Base-by-base conservation (phyloP, 1,140 invertebrate genomes). In the Rhyacophila brunnea region DNA sequence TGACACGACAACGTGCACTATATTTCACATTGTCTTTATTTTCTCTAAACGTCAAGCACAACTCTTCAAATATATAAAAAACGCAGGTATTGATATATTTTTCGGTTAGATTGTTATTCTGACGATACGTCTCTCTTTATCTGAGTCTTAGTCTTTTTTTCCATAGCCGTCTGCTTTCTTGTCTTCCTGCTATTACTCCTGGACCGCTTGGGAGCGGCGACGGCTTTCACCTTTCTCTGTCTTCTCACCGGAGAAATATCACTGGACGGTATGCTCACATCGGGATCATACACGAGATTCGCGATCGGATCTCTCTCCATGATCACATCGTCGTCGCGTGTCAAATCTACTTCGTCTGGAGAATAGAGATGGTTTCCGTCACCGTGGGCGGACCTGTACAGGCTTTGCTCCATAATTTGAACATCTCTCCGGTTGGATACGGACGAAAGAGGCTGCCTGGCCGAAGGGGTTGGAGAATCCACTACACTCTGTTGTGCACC, bases 391-490 rank as follows among this genome's bases (percentile, higher is more conserved):
- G 14, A 23, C 38, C 18, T n/a, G 15, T 59, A 52, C 19, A 18
- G 14, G 28, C 0, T 11, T 4, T 28, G 32, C 15, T 58, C 20
- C 7, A 50, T 11, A 34, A 44, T 42, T 3, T 34, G 5, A 11
- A 43, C 46, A 10, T 51, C 55, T 34, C 47, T 44, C 19, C 46
- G 40, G 28, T 50, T 13, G 7, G 47, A 43, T 6, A 58, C 55
- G 6, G 55, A 58, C 10, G 55, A 34, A 13, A 59, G 15, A 5
- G 57, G 58, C 18, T 49, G 49, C 18, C 56, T 52, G 9, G 62
- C 51, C 4, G 62, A 64, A 0, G 62, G 51, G 10, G 65, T 58
- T 59, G 58, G 66, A 6, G 19, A 6, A 14, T 18, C 23, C 23
- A 17, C 36, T 10, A 13, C 15, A 14, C 23, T 32, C 47, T 43